A percentile compares a stretch with the other conserved stretches of the same genome.
phyloP scores from a whole-genome alignment of 2,113 vertebrate genomes.

The Semnornis frantzii region DNA sequence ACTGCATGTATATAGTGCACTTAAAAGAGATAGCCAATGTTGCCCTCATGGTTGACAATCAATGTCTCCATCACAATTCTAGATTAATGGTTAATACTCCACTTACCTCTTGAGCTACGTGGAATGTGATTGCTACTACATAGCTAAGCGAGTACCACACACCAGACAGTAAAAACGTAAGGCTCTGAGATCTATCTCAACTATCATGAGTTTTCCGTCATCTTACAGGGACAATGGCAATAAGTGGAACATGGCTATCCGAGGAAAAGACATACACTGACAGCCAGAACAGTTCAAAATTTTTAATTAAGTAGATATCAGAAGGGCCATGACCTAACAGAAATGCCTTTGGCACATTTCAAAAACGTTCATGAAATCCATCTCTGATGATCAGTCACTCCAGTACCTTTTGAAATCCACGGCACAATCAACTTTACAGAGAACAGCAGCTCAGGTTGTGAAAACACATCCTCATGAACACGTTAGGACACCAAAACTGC shows the following conservation, averaged over 20 bases:
- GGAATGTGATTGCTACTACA: rapidly evolving
- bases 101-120: neutral
- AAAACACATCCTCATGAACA: neutral
- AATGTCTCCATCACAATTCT: neutral
- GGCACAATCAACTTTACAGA: neutral
- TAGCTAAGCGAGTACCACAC: neutral
- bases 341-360: neutral
- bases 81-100: neutral
- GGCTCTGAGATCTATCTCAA: neutral
- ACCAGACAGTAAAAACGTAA: neutral
- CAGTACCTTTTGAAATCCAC: neutral
- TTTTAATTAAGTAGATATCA: neutral
- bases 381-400: neutral
- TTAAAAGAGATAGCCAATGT: neutral
- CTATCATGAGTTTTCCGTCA: neutral
- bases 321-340: neutral
- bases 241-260: neutral
- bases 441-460: neutral
- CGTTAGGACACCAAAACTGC: neutral
- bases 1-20: neutral
- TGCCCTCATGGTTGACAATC: neutral
- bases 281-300: neutral
- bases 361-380: neutral
- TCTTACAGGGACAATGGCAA: neutral
- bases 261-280: rapidly evolving